phyloP scores from a whole-genome alignment of 1,140 invertebrate species.

The Drosophila lini region DNA sequence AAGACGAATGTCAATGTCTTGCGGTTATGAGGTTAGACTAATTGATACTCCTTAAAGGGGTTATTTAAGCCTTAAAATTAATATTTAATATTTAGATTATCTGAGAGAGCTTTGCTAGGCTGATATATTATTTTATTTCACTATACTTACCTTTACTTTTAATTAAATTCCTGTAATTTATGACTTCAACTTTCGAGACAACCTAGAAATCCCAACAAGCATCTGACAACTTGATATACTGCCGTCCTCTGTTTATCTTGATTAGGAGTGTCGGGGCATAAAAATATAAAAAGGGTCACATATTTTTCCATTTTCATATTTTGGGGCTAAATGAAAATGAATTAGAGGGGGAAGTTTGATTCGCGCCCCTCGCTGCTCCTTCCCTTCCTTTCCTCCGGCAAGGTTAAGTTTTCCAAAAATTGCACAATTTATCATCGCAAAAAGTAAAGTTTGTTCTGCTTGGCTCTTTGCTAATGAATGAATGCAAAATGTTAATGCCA shows the following conservation, averaged over 20 bases:
- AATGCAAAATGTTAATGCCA: constrained; percentile 77
- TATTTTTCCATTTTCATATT: constrained; percentile 49
- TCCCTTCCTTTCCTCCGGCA: not conserved
- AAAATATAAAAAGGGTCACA: constrained; percentile 35
- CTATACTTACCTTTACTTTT: not conserved
- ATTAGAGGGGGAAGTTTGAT: constrained; percentile 65
- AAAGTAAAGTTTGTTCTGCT: constrained; percentile 52
- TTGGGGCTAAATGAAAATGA: constrained; percentile 49
- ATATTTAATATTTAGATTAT: not conserved
- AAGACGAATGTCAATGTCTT: constrained; percentile 13
- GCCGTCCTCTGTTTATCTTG: constrained; percentile 56
- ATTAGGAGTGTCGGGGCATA: constrained; percentile 18
- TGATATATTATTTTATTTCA: no score
- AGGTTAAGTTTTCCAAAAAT: constrained; percentile 54
- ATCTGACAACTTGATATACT: constrained; percentile 3
- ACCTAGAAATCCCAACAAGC: not conserved
- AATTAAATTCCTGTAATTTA: not conserved
- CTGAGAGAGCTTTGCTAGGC: no score
- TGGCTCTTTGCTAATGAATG: constrained; percentile 64
- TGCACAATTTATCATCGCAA: constrained; percentile 75
- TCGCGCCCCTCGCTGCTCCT: constrained; percentile 3
- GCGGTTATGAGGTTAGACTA: constrained; percentile 18
- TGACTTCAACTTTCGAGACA: not conserved
- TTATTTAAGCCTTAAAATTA: not conserved
- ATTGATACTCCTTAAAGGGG: constrained; percentile 14